phyloP scores from a whole-genome alignment of 2,888 invertebrate genomes.

The Sminthurinus aureus region DNA sequence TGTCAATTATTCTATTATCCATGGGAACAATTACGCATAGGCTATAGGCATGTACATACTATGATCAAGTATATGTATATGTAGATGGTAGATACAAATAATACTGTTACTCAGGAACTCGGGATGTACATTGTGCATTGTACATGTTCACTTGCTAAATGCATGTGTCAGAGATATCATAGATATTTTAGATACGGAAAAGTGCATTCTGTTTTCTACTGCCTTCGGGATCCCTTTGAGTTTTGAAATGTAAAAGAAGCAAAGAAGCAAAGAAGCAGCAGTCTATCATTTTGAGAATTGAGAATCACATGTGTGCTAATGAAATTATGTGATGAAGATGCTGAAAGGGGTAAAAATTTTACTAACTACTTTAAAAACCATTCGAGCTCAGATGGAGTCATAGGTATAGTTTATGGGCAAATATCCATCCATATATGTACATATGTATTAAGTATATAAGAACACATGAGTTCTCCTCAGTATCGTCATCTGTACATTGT shows the following conservation, averaged over 20 bases:
- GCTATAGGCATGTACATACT: not conserved
- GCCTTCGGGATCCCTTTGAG: not conserved
- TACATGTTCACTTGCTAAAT: too few species aligned
- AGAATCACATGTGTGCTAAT: constrained; percentile 27
- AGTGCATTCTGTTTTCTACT: not conserved
- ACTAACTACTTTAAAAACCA: not conserved
- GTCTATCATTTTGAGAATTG: constrained; percentile 4
- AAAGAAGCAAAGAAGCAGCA: not conserved
- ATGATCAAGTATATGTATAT: not conserved
- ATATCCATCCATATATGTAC: not conserved
- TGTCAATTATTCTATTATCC: not conserved
- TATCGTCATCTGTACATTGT: too few species aligned
- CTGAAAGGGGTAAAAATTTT: not conserved
- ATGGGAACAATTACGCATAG: not conserved
- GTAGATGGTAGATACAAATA: too few species aligned
- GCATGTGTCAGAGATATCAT: too few species aligned
- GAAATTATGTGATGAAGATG: constrained; percentile 19
- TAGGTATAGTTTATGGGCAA: not conserved
- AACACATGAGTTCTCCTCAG: not conserved
- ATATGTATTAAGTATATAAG: not conserved
- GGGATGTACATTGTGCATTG: too few species aligned
- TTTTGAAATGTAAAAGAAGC: not conserved
- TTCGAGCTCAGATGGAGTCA: not conserved
- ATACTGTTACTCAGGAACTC: too few species aligned
- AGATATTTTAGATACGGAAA: too few species aligned